phyloP scores from a whole-genome alignment of 2,797 vertebrate genomes.

The Eurystomus glaucurus region DNA sequence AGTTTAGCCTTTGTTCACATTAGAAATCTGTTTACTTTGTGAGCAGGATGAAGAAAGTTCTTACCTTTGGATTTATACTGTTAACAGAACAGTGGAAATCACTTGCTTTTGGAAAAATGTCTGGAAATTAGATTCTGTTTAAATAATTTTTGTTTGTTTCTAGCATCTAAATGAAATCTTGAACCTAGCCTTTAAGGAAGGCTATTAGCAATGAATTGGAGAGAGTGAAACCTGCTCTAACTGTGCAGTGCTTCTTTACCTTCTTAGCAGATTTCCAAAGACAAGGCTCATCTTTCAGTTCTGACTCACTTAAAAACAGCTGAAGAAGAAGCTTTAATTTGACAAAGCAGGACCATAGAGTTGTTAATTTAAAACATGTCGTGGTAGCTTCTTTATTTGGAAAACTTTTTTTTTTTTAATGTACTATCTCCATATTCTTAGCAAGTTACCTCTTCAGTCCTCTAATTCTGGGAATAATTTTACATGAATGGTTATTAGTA shows the following conservation, averaged over 20 bases:
- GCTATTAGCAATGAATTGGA: background rate
- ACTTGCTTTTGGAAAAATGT: background rate
- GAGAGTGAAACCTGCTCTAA: background rate
- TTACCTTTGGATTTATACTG: background rate
- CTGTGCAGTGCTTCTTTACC: background rate
- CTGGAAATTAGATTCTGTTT: background rate
- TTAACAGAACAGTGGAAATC: background rate
- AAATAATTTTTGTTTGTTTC: background rate
- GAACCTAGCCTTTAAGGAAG: background rate
- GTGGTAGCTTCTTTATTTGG: background rate
- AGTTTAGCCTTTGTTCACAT: background rate
- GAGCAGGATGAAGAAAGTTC: background rate
- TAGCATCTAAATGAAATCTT: background rate
- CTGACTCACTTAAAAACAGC: background rate
- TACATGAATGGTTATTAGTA: background rate
- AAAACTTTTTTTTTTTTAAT: background rate
- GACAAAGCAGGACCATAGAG: background rate
- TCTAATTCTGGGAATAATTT: conserved; percentile 5
- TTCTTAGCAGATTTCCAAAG: background rate
- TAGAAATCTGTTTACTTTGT: background rate
- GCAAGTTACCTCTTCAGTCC: background rate
- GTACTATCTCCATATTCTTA: background rate
- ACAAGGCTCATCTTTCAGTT: background rate
- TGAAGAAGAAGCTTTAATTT: background rate
- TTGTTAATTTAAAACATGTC: background rate